Conservation (phyloP, 2,113 vertebrate species). For the Myotis davidii region DNA sequence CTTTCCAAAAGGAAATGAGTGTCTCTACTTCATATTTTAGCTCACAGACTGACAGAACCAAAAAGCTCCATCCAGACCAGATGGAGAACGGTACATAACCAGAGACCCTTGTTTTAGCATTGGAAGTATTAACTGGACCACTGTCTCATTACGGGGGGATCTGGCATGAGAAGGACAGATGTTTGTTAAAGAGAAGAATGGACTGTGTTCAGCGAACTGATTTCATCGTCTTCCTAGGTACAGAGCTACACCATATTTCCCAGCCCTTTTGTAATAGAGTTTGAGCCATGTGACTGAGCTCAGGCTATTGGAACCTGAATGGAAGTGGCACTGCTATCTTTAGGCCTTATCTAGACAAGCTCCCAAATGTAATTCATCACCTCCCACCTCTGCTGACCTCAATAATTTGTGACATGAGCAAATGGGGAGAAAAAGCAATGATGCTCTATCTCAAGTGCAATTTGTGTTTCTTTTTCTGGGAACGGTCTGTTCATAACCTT, state of each 20-base stretch:
- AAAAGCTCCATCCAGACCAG: not conserved
- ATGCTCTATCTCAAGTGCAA: not conserved
- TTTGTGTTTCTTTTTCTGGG: not conserved
- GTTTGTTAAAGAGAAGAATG: not conserved
- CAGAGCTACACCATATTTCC: not conserved
- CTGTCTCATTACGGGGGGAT: not conserved
- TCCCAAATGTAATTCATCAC: not conserved
- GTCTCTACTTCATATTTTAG: not conserved
- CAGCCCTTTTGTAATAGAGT: not conserved
- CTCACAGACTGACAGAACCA: not conserved
- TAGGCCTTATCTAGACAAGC: not conserved
- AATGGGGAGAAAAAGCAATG: not conserved
- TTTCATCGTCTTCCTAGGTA: slow-evolving; percentile 2
- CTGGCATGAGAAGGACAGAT: not conserved
- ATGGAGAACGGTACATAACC: not conserved
- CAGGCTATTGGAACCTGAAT: not conserved
- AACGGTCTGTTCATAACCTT: not conserved
- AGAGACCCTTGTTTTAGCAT: not conserved
- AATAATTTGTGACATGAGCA: not conserved
- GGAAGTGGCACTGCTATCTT: not conserved
- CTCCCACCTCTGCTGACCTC: not conserved
- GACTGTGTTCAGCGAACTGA: not conserved
- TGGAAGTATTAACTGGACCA: not conserved
- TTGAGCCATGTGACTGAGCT: not conserved
- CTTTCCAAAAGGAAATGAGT: not conserved